Evolutionary conservation across 1,140 invertebrate genomes (phyloP), one percentile per base, ranked within the genome.

Genomic region (Pararge aegeria): DNA sequence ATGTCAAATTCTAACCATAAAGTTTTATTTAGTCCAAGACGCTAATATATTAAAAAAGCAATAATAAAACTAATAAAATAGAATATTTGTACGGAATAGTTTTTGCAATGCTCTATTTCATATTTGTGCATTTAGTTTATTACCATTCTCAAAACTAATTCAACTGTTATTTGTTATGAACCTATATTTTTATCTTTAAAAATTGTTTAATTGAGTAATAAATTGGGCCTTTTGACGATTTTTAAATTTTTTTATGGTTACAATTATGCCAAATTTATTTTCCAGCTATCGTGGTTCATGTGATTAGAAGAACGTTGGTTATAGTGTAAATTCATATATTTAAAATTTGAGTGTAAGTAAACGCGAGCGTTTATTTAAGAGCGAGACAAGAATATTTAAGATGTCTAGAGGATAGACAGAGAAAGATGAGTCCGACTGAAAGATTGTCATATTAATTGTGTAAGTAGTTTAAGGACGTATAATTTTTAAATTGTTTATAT

Each of bases 401-500:
- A 20, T 19, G 57, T 63, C 52, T 66, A 64, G 13, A 62, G 38
- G 55, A 53, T 53, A 66, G 50, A 68, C 60, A 53, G 46, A 67
- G 67, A 72, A 64, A 66, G 55, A 66, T 55, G 60, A 70, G 73
- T 76, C 75, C 74, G 84, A 87, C 84, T 87, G 82, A 84, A 66
- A 70, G 73, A 76, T 78, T 86, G 81, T 83, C 79, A 80, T 80
- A 83, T 72, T 80, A 78, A 68, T 68, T 69, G 38, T 68, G 63
- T 78, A 79, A 75, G 58, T 78, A 80, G 72, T 24, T 18, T 79
- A 83, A 80, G 74, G 70, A 67, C 74, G 59, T 78, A 75, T 80
- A 76, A 83, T 81, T 83, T 83, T 81, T 80, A 85, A 83, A 83
- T 75, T 83, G 82, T 82, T 87, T 87, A 82, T 85, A 87, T 87